Conservation (phyloP, 2,888 invertebrate genomes). For the Linyphia triangularis region DNA sequence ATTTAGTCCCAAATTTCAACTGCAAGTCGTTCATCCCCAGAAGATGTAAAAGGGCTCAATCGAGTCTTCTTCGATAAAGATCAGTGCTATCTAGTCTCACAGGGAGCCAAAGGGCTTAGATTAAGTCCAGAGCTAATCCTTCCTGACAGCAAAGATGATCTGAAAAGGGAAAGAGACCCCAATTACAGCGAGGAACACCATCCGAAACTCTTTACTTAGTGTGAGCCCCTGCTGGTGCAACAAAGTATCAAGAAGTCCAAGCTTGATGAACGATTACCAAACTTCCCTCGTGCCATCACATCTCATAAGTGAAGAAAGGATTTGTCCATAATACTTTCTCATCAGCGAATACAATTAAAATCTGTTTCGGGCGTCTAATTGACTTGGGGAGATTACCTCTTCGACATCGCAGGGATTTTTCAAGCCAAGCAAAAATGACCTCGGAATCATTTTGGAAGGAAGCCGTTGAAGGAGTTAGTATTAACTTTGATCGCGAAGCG, state of each 20-base stretch:
- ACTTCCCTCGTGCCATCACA: neutral
- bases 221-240: neutral
- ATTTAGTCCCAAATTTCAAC: neutral
- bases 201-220: constrained; percentile 46
- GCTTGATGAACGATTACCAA: constrained; percentile 54
- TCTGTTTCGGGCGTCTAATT: constrained; percentile 49
- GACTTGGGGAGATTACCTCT: constrained; percentile 31
- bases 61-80: constrained; percentile 15
- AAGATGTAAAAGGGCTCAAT: neutral
- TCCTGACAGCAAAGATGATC: constrained; percentile 62
- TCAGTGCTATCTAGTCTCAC: constrained; percentile 19
- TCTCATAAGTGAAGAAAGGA: constrained; percentile 34
- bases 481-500: constrained; percentile 7
- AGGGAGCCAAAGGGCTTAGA: constrained; percentile 41
- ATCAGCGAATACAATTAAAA: constrained; percentile 57
- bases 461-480: neutral
- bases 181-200: constrained; percentile 42
- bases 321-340: constrained; percentile 40
- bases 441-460: constrained; percentile 1
- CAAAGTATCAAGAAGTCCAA: neutral
- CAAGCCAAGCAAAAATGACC: constrained; percentile 10
- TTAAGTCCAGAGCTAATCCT: constrained; percentile 53
- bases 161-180: constrained; percentile 11
- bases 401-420: constrained; percentile 34
- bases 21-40: neutral